Conservation (phyloP, 2,888 invertebrate genomes). For the Nezara viridula region DNA sequence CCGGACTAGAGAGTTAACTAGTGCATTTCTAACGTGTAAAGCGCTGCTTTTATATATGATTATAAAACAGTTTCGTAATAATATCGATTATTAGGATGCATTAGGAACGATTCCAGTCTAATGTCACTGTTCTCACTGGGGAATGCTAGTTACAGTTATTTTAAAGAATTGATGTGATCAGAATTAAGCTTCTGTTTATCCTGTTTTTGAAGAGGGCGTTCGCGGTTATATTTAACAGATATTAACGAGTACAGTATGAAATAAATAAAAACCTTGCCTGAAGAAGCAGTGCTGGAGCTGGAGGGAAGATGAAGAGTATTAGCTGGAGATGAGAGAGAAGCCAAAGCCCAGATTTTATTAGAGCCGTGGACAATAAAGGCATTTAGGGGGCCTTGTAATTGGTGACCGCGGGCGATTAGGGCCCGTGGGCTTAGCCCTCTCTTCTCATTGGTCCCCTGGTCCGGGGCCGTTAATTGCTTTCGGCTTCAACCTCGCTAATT, state of each 20-base stretch:
- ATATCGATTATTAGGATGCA: too few species aligned
- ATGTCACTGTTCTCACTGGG: too few species aligned
- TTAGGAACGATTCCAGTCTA: too few species aligned
- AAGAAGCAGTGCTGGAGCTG: background rate
- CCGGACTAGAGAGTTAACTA: too few species aligned
- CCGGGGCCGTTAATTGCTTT: slow-evolving; percentile 4
- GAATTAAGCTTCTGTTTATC: too few species aligned
- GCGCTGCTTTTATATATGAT: too few species aligned
- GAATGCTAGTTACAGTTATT: too few species aligned
- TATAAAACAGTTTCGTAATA: too few species aligned
- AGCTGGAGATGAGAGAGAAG: background rate
- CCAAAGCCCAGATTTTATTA: slow-evolving; percentile 41
- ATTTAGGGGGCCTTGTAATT: slow-evolving; percentile 36
- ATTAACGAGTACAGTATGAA: background rate
- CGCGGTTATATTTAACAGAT: background rate
- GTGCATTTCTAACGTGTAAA: too few species aligned
- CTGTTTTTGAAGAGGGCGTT: too few species aligned
- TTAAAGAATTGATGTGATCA: too few species aligned
- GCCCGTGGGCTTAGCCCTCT: background rate
- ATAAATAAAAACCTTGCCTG: background rate
- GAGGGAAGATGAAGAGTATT: background rate
- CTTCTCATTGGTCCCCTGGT: slow-evolving; percentile 28
- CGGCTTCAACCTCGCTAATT: slow-evolving; percentile 7
- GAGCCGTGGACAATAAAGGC: slow-evolving; percentile 32
- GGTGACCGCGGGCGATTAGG: slow-evolving; percentile 45